A percentile compares a stretch with the other conserved stretches of the same genome.
Conservation (phyloP, 1,140 invertebrate genomes). For the Belonocnema kinseyi region DNA sequence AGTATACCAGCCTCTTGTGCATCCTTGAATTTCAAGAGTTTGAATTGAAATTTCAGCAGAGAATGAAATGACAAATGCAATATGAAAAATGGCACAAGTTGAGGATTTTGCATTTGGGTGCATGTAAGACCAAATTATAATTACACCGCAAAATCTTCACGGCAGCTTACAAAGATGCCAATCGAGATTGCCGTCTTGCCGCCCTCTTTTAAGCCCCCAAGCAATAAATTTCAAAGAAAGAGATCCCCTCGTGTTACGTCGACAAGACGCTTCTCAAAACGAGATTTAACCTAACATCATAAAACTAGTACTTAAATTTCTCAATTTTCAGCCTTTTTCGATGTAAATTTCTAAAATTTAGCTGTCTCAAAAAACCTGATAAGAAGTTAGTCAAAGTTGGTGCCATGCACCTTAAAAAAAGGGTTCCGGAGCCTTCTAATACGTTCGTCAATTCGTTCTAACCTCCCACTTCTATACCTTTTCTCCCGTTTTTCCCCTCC, state of each 20-base stretch:
- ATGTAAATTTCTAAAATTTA: background rate
- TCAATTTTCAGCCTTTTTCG: background rate
- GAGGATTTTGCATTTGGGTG: slow-evolving; percentile 5
- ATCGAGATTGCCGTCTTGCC: slow-evolving; percentile 9
- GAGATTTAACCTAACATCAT: slow-evolving; percentile 3
- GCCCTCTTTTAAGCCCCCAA: slow-evolving; percentile 29
- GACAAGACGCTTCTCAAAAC: slow-evolving; percentile 26
- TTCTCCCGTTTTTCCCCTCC: no score
- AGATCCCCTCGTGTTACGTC: slow-evolving; percentile 18
- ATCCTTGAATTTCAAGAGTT: no score
- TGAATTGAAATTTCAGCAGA: no score
- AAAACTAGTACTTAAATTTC: background rate
- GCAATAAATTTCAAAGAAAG: slow-evolving; percentile 22
- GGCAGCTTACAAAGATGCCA: slow-evolving; percentile 29
- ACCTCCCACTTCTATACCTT: no score
- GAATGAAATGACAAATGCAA: no score
- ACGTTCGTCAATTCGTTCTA: no score
- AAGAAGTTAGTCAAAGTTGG: no score
- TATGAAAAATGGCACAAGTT: no score
- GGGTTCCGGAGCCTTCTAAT: no score
- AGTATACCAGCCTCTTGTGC: no score
- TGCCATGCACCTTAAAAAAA: no score
- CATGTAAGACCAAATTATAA: background rate
- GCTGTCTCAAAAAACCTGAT: background rate
- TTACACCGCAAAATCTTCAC: background rate